Evolutionary conservation across 1,140 invertebrate species (phyloP), one percentile per base, ranked within the genome.

Genomic region (Marisa cornuarietis): DNA sequence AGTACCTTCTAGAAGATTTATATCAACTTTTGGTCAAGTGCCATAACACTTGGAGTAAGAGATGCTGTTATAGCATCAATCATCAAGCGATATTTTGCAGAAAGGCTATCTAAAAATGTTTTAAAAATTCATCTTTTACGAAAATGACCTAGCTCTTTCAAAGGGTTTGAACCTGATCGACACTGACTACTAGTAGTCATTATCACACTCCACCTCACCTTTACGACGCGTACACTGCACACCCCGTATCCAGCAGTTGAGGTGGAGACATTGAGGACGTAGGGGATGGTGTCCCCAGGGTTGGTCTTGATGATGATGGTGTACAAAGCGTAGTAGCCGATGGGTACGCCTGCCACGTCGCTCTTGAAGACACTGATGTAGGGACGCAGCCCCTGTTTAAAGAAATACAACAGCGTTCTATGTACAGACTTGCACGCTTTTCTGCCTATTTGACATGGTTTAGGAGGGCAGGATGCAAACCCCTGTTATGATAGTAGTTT

Each of bases 171-270:
- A 42, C 31, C 31, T 42, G 31, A 42, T 18, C 1, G 4, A 63
- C 62, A 4, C n/a, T n/a, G n/a, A n/a, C n/a, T 68, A n/a, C 22
- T 2, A 9, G n/a, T 68, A 2, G 65, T 22, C 65, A 68, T 11
- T 10, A n/a, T 16, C 11, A 68, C n/a, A 24, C 1, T 24, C 26
- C n/a, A 22, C 5, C 63, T 24, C 54, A 77, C 76, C 76, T 54
- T 3, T 31, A 66, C 49, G 0, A 85, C 73, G 18, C 58, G 62
- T 18, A 85, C 72, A 31, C 58, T 79, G 54, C 83, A 84, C 5
- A 85, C 66, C 14, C 81, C 76, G 58, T 84, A 82, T 0, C 71
- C 76, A n/a, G 78, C 69, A 14, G 42, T 68, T 26, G 79, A 78
- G 3, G 72, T 79, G 42, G 63, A 63, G 1, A 83, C 72, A 52